phyloP scores from a whole-genome alignment of 2,797 vertebrate genomes.

The Bradypodion pumilum region DNA sequence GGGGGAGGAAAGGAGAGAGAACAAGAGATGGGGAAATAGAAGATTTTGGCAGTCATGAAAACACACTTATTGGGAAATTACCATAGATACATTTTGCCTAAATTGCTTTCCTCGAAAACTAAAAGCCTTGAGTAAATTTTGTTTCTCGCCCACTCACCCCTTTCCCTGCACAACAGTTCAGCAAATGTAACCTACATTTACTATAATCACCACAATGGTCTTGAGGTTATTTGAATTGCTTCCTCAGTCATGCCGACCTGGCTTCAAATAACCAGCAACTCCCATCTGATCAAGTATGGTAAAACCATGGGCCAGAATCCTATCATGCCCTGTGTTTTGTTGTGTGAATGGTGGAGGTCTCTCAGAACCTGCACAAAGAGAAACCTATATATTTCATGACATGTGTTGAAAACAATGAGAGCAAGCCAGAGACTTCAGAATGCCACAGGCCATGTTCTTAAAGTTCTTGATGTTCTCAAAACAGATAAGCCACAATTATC shows the following conservation, averaged over 20 bases:
- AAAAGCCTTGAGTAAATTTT: conserved; percentile 30
- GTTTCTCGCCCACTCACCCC: not conserved
- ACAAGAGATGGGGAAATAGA: not conserved
- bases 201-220: not conserved
- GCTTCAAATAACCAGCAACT: not conserved
- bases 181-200: not conserved
- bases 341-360: no score
- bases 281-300: no score
- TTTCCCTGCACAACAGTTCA: not conserved
- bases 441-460: no score
- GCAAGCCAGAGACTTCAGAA: no score
- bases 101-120: conserved; percentile 16
- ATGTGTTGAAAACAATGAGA: no score
- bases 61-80: conserved; percentile 13
- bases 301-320: no score
- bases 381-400: no score
- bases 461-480: no score
- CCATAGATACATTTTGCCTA: conserved; percentile 33
- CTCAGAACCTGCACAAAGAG: no score
- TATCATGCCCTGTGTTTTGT: no score
- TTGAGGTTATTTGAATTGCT: not conserved
- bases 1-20: not conserved
- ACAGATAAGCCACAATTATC: no score
- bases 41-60: conserved; percentile 17
- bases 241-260: not conserved